A percentile compares a stretch with the other conserved stretches of the same genome.
phyloP scores from a whole-genome alignment of 1,140 invertebrate species.

The Sogatella furcifera region DNA sequence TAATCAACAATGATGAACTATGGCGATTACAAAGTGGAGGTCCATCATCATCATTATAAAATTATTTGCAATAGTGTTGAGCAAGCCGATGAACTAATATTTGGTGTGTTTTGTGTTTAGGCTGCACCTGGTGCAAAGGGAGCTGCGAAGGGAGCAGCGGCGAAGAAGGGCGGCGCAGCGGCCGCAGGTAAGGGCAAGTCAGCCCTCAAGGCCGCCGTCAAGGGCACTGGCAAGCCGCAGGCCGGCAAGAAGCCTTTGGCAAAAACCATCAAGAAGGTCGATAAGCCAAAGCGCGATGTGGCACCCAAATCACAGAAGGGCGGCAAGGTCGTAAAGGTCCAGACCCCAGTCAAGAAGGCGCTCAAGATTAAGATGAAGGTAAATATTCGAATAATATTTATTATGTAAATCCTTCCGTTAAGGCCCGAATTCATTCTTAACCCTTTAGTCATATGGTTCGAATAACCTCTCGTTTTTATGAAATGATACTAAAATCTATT shows the following conservation, averaged over 20 bases:
- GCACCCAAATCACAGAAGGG: constrained; percentile 28
- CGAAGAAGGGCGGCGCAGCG: constrained; percentile 23
- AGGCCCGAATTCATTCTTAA: no score
- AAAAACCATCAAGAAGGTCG: constrained; percentile 23
- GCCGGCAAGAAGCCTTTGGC: constrained; percentile 32
- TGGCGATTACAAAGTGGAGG: no score
- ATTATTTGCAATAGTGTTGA: no score
- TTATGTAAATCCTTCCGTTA: no score
- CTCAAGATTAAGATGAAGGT: constrained; percentile 73
- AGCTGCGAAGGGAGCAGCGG: constrained; percentile 26
- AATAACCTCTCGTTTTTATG: no score
- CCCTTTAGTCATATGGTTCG: no score
- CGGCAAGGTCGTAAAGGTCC: constrained; percentile 25
- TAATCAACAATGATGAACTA: no score
- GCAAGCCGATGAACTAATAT: no score
- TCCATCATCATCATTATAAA: no score
- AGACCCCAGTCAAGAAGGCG: constrained; percentile 38
- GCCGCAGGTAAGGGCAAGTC: constrained; percentile 41
- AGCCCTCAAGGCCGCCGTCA: constrained; percentile 34
- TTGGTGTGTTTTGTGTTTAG: neutral
- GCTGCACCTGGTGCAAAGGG: constrained; percentile 32
- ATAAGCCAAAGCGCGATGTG: constrained; percentile 25
- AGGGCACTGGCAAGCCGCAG: constrained; percentile 39
- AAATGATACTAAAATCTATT: no score
- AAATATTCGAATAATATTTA: no score